A percentile compares a stretch with the other conserved stretches of the same genome.
These are phyloP conservation scores for Mallotus villosus DNA, from an alignment of 2,797 vertebrate species.

Conservation along the genomic window DNA sequence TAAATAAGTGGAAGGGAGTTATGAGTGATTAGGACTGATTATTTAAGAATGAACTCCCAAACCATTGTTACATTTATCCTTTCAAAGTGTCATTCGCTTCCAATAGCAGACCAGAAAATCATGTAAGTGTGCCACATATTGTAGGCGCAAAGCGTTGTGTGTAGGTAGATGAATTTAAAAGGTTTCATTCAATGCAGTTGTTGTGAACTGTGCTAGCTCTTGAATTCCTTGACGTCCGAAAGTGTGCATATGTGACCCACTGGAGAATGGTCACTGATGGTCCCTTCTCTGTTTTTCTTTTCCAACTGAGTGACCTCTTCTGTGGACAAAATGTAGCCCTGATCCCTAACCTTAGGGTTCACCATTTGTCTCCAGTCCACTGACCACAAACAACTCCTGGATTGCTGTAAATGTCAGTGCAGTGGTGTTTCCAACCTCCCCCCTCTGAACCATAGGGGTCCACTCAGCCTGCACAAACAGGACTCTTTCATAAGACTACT, in stretches of 20 bases:
- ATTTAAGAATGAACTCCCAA: slow-evolving; percentile 58
- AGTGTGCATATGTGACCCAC: slow-evolving; percentile 28
- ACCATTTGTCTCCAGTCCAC: slow-evolving; percentile 74
- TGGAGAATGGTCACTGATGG: slow-evolving; percentile 50
- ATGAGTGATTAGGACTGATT: slow-evolving; percentile 76
- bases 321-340: slow-evolving; percentile 69
- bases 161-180: no score
- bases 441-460: slow-evolving; percentile 66
- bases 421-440: slow-evolving; percentile 55
- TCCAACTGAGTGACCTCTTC: slow-evolving; percentile 73
- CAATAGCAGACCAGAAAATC: slow-evolving; percentile 5
- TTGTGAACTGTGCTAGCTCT: neutral
- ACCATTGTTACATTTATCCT: slow-evolving; percentile 46
- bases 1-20: slow-evolving; percentile 80
- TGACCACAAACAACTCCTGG: slow-evolving; percentile 75
- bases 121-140: neutral
- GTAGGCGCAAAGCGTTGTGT: no score
- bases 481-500: slow-evolving; percentile 65
- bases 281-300: slow-evolving; percentile 72
- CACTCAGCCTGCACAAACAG: slow-evolving; percentile 68
- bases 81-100: neutral
- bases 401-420: slow-evolving; percentile 77
- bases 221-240: slow-evolving; percentile 35
- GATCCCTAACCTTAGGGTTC: slow-evolving; percentile 67
- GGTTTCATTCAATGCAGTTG: neutral